These are phyloP conservation scores for Morus bassanus DNA, from an alignment of 2,797 vertebrate genomes.

Conservation along the genomic window DNA sequence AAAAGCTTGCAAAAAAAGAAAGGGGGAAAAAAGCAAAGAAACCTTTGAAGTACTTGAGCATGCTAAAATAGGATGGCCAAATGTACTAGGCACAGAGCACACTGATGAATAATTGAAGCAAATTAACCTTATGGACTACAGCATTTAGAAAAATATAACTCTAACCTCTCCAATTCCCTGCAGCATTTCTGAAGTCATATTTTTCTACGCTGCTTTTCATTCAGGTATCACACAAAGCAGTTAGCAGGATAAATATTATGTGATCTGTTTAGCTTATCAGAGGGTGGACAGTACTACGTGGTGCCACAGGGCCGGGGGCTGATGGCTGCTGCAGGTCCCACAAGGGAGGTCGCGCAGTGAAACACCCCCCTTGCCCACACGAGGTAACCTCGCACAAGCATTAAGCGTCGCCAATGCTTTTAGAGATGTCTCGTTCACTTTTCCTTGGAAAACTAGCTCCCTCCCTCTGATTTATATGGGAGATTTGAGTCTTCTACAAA, in stretches of 20 bases:
- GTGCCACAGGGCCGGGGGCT: no score
- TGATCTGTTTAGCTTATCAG: not conserved
- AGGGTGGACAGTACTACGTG: not conserved
- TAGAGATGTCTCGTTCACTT: not conserved
- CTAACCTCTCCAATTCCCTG: not conserved
- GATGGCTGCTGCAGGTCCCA: not conserved
- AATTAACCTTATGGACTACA: not conserved
- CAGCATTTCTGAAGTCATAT: not conserved
- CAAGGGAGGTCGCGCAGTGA: fast-evolving
- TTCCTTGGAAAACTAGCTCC: not conserved
- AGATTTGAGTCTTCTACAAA: not conserved
- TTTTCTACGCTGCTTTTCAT: not conserved
- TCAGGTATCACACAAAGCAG: not conserved
- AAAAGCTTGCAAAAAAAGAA: not conserved
- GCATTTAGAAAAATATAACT: not conserved
- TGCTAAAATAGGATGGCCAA: not conserved
- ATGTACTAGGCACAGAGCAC: not conserved
- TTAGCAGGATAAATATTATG: not conserved
- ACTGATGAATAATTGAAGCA: not conserved
- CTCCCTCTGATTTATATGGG: not conserved
- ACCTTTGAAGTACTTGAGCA: not conserved
- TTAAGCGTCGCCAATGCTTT: not conserved
- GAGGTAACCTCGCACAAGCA: fast-evolving
- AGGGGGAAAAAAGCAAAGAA: not conserved
- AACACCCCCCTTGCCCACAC: no score